Conservation (phyloP, 2,888 invertebrate species). For the Apotomis turbidana region DNA sequence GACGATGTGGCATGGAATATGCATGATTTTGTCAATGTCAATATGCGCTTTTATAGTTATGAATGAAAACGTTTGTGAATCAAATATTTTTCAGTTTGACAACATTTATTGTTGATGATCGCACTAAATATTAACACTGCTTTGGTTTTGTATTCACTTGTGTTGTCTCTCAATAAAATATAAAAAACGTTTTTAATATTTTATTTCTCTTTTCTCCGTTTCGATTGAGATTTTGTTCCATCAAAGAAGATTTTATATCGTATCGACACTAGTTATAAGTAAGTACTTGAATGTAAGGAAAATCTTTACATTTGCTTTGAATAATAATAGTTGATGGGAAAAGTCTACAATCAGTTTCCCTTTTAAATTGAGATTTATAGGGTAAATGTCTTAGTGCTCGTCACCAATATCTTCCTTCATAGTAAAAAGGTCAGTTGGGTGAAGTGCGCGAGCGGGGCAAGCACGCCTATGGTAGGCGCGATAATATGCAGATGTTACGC, state of each 20-base stretch:
- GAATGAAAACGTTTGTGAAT: slow-evolving; percentile 12
- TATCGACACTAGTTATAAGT: no score
- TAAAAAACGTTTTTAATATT: slow-evolving; percentile 12
- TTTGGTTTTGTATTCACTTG: slow-evolving; percentile 41
- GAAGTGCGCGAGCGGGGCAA: no score
- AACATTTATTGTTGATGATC: slow-evolving; percentile 23
- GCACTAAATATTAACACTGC: slow-evolving; percentile 32
- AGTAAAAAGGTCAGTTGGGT: no score
- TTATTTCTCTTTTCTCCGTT: slow-evolving; percentile 9
- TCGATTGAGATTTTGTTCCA: background rate
- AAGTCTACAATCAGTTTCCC: background rate
- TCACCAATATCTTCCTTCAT: no score
- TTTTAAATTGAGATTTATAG: background rate
- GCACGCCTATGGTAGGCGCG: no score
- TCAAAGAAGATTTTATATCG: background rate
- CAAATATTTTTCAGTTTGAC: slow-evolving; percentile 14
- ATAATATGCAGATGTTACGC: no score
- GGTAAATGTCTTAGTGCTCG: no score
- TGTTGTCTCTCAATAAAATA: slow-evolving; percentile 33
- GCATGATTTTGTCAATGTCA: slow-evolving; percentile 28
- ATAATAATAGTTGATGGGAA: background rate
- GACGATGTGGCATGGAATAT: slow-evolving; percentile 1
- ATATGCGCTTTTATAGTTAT: slow-evolving; percentile 8
- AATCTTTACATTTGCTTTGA: no score
- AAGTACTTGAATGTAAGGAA: no score